Evolutionary conservation across 2,888 invertebrate genomes (phyloP), one percentile per base, ranked within the genome.

Genomic region (Prionchulus punctatus): DNA sequence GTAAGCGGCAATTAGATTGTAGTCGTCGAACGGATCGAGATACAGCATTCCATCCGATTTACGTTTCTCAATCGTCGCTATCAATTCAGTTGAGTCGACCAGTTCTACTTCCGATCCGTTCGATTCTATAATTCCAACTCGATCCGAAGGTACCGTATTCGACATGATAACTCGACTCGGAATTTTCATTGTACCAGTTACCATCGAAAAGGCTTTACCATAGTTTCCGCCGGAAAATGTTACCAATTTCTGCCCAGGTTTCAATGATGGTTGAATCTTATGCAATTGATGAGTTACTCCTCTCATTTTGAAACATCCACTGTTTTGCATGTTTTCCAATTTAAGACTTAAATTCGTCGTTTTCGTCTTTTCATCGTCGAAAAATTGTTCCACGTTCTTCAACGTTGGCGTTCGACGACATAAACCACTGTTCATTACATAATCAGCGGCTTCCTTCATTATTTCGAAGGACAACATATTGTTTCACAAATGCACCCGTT

Each of bases 141-240:
- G 58, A 51, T 67, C 66, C 21, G 62, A 57, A 23, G 70, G 70
- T 1, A 68, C 71, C 23, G 67, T 65, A 2, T 66, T 62, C 3
- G 71, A 69, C 66, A 72, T 68, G 1, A 72, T 42, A 45, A 70
- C 67, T 15, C 64, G 47, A 1, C 67, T 69, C 7, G 61, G 56
- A 7, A 67, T 57, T 18, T 61, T 60, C 30, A 60, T 30, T 26
- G 60, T 56, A 2, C 61, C 58, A 50, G 67, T 61, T 31, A 66
- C 62, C 55, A 64, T 63, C 3, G 70, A 69, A 60, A 72, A 72
- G 1, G 71, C 67, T 56, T 67, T 69, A n/a, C 72, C 72, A 62
- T 70, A 72, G 57, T 72, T 72, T 23, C 72, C 72, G 23, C 70
- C 71, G 23, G 72, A 72, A 62, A 69, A 65, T 0, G 71, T 67